A percentile compares a stretch with the other conserved stretches of the same genome.
Evolutionary conservation across 2,888 invertebrate species (phyloP).

Genomic region (Noctua janthina): DNA sequence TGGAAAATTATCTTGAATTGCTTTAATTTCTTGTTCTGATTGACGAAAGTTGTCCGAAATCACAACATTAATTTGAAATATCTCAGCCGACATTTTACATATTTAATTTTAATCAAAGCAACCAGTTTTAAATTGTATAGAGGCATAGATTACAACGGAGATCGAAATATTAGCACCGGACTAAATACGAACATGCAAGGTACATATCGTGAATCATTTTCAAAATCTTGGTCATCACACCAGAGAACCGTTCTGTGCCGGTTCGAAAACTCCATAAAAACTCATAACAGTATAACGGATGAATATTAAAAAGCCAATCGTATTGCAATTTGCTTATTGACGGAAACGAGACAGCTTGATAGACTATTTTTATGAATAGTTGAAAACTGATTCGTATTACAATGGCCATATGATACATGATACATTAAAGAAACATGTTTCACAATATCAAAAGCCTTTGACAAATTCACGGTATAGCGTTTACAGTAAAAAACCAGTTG

Average conservation of each 20-base stretch:
- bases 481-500: constrained; percentile 6
- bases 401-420: constrained; percentile 14
- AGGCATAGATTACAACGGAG: constrained; percentile 14
- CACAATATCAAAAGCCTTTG: constrained; percentile 4
- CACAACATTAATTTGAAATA: constrained; percentile 30
- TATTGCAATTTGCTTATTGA: constrained; percentile 46
- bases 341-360: constrained; percentile 38
- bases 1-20: constrained; percentile 10
- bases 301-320: constrained; percentile 57
- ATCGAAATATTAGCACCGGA: constrained; percentile 29
- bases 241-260: constrained; percentile 56
- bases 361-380: not conserved
- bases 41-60: constrained; percentile 28
- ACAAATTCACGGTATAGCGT: constrained; percentile 3
- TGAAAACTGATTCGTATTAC: constrained; percentile 13
- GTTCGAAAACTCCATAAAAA: constrained; percentile 58
- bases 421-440: constrained; percentile 16
- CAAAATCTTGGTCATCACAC: constrained; percentile 52
- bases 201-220: constrained; percentile 56
- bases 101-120: constrained; percentile 18
- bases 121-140: constrained; percentile 17
- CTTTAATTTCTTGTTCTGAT: constrained; percentile 19
- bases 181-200: constrained; percentile 33
- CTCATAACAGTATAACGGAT: constrained; percentile 61
- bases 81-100: constrained; percentile 7